Evolutionary conservation across 2,113 vertebrate species (phyloP).

Genomic region (Gyps fulvus): DNA sequence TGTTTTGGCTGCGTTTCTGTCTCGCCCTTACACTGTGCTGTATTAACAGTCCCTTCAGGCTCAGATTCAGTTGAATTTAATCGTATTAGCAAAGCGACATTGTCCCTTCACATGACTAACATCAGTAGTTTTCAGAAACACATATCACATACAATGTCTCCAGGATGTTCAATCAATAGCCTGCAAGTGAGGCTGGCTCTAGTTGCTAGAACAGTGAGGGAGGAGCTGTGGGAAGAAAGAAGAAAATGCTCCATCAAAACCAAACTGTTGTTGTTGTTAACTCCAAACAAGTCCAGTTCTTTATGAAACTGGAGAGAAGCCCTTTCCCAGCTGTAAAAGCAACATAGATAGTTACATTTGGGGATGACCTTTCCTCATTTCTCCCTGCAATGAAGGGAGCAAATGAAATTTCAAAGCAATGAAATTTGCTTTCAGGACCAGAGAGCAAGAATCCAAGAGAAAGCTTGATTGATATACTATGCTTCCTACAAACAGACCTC

Average conservation of each 20-base stretch:
- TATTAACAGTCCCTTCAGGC: not conserved
- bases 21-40: not conserved
- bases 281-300: not conserved
- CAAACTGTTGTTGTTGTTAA: not conserved
- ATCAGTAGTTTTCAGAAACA: not conserved
- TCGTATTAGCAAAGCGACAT: not conserved
- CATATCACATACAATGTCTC: accelerated
- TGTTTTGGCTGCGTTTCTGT: not conserved
- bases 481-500: not conserved
- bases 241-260: not conserved
- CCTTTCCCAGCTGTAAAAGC: not conserved
- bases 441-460: not conserved
- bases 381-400: not conserved
- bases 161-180: not conserved
- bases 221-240: not conserved
- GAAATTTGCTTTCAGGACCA: not conserved
- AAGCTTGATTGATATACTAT: accelerated
- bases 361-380: not conserved
- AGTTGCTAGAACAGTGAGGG: not conserved
- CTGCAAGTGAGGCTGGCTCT: not conserved
- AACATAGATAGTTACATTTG: not conserved
- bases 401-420: too few relatives aligned
- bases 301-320: not conserved
- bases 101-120: not conserved
- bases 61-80: not conserved